A percentile compares a stretch with the other conserved stretches of the same genome.
phyloP scores from a whole-genome alignment of 23 tunicate species.

The Ciona savignyi region DNA sequence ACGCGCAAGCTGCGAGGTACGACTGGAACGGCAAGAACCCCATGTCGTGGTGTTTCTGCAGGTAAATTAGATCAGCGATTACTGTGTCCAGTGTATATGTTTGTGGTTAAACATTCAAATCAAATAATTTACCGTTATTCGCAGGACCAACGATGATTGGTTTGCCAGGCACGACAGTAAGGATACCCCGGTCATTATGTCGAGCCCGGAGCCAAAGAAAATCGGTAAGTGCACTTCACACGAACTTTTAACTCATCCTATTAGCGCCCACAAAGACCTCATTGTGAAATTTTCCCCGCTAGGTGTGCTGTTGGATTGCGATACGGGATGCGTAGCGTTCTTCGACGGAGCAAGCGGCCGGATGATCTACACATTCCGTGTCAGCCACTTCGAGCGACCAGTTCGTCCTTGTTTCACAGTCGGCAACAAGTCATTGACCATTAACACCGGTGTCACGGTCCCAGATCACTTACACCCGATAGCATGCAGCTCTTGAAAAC shows the following conservation, averaged over 20 bases:
- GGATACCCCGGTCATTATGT: slow-evolving; percentile 11
- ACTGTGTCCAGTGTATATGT: too few species aligned
- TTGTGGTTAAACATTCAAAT: background rate
- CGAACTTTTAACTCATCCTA: background rate
- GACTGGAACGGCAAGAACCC: slow-evolving; percentile 39
- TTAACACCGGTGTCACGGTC: slow-evolving; percentile 44
- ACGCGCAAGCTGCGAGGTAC: slow-evolving; percentile 17
- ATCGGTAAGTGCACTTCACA: slow-evolving; percentile 20
- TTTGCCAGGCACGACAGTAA: slow-evolving; percentile 17
- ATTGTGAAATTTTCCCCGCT: background rate
- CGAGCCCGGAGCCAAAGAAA: slow-evolving; percentile 38
- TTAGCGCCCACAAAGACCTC: too few species aligned
- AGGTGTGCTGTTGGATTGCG: slow-evolving; percentile 46
- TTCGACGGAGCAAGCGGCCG: slow-evolving; percentile 57
- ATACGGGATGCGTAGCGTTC: slow-evolving; percentile 12
- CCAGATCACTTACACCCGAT: slow-evolving; percentile 34
- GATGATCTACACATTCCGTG: slow-evolving; percentile 21
- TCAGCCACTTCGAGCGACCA: slow-evolving; percentile 6
- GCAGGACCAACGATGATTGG: slow-evolving; percentile 38
- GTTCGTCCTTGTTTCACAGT: slow-evolving; percentile 30
- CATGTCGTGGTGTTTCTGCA: slow-evolving; percentile 35
- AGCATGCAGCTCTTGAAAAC: background rate
- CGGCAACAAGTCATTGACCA: slow-evolving; percentile 33
- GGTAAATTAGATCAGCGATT: too few species aligned
- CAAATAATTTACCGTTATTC: background rate